These are phyloP conservation scores for Gymnodraco acuticeps DNA, from an alignment of 2,797 vertebrate genomes.

Conservation along the genomic window DNA sequence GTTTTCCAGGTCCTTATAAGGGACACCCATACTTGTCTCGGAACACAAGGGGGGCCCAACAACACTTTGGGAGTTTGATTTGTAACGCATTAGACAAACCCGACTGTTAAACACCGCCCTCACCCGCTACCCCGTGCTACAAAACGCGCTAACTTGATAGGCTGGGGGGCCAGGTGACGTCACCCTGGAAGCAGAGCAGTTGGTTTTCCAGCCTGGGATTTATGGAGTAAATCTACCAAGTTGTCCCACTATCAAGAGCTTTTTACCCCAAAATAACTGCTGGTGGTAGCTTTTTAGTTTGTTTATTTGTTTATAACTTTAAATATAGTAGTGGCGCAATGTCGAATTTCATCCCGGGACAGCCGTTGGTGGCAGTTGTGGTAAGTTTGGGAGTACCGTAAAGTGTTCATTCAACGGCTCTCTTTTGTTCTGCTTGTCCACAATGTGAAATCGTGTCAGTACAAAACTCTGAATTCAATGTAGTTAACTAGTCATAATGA, in stretches of 20 bases:
- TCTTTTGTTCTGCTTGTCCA: constrained; percentile 54
- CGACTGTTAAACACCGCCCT: constrained; percentile 55
- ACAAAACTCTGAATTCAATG: neutral
- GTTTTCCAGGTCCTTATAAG: constrained; percentile 25
- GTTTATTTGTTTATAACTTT: neutral
- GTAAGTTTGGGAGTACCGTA: constrained; percentile 73
- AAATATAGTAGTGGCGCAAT: constrained; percentile 46
- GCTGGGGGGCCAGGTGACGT: constrained; percentile 57
- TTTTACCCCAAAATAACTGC: neutral
- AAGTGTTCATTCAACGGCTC: constrained; percentile 10
- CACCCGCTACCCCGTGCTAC: accelerated
- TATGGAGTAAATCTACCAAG: constrained; percentile 42
- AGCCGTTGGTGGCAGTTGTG: constrained; percentile 85
- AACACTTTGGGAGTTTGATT: constrained; percentile 18
- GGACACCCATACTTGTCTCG: neutral
- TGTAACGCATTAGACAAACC: neutral
- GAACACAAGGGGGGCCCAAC: neutral
- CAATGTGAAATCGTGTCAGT: neutral
- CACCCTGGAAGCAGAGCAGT: constrained; percentile 53
- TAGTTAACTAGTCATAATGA: neutral
- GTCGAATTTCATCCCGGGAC: constrained; percentile 80
- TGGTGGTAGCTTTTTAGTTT: neutral
- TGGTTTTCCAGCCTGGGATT: constrained; percentile 46
- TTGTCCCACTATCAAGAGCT: neutral
- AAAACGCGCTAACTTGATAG: constrained; percentile 16